phyloP scores from a whole-genome alignment of 2,113 vertebrate species.

The Anolis carolinensis region DNA sequence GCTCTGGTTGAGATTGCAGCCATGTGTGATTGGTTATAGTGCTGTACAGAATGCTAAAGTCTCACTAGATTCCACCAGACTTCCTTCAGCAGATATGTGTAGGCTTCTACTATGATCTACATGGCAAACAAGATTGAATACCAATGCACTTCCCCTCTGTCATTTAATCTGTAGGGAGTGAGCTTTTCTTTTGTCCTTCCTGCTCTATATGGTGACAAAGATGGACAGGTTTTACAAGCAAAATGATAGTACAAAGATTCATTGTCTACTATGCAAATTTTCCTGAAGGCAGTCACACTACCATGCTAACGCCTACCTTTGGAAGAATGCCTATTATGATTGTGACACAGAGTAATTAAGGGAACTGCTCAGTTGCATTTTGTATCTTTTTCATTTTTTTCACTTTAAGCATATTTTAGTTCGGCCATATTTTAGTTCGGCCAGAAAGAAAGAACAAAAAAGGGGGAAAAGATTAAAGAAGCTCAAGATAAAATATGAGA shows the following conservation, averaged over 20 bases:
- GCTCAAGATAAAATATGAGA: not conserved
- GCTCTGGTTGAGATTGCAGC: constrained; percentile 14
- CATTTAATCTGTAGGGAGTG: constrained; percentile 29
- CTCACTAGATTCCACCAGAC: not conserved
- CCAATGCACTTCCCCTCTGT: constrained; percentile 12
- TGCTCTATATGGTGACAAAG: constrained; percentile 18
- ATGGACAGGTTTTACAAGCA: constrained; percentile 37
- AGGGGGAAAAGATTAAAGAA: constrained; percentile 5
- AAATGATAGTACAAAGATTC: constrained; percentile 26
- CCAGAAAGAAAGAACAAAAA: constrained; percentile 7
- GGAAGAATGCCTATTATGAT: constrained; percentile 34
- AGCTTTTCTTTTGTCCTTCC: not conserved
- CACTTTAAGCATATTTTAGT: constrained; percentile 27
- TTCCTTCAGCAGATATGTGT: not conserved
- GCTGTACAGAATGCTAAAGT: not conserved
- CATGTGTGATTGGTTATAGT: constrained; percentile 14
- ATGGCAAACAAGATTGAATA: not conserved
- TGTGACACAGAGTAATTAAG: constrained; percentile 38
- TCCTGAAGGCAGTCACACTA: not conserved
- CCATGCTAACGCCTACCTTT: constrained; percentile 7
- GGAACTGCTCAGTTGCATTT: constrained; percentile 39
- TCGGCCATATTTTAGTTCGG: constrained; percentile 17
- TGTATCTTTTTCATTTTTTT: constrained; percentile 36
- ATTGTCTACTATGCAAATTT: constrained; percentile 31
- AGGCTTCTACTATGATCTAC: not conserved